phyloP scores from a whole-genome alignment of 1,140 invertebrate species.

The Spodoptera litura region DNA sequence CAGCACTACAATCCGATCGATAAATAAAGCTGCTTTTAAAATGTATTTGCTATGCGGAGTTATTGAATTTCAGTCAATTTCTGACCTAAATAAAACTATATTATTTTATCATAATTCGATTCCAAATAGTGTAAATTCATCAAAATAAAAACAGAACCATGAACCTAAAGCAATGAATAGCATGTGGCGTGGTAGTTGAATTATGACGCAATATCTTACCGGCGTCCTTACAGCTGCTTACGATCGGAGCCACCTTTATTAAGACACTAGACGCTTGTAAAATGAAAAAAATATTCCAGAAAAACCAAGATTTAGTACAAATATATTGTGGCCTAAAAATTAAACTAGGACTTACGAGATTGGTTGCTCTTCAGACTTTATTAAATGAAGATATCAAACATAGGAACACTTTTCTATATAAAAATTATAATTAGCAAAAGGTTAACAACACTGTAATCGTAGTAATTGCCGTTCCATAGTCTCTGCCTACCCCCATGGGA shows the following conservation, averaged over 20 bases:
- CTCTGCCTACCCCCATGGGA: too few species aligned
- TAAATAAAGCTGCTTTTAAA: not conserved
- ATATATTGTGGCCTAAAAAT: not conserved
- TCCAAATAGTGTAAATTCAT: slow-evolving; percentile 19
- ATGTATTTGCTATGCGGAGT: too few species aligned
- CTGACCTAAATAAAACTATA: not conserved
- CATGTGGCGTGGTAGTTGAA: slow-evolving; percentile 40
- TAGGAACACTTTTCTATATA: too few species aligned
- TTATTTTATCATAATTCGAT: not conserved
- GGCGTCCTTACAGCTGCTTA: slow-evolving; percentile 21
- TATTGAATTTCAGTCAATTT: too few species aligned
- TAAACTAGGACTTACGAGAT: too few species aligned
- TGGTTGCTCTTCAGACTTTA: too few species aligned
- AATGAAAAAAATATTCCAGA: slow-evolving; percentile 12
- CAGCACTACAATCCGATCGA: not conserved
- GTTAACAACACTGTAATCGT: too few species aligned
- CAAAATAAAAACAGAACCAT: not conserved
- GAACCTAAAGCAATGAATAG: slow-evolving; percentile 29
- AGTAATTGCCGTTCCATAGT: too few species aligned
- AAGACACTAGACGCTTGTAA: slow-evolving; percentile 32
- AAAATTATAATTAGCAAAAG: too few species aligned
- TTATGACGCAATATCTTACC: slow-evolving; percentile 40
- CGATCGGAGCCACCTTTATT: slow-evolving; percentile 29
- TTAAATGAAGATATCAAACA: too few species aligned
- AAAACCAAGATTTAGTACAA: not conserved